Percentiles rank a stretch among this genome's conserved stretches.
These are phyloP conservation scores for Apogon talboti DNA, from an alignment of 2,797 vertebrate species.

Conservation along the genomic window DNA sequence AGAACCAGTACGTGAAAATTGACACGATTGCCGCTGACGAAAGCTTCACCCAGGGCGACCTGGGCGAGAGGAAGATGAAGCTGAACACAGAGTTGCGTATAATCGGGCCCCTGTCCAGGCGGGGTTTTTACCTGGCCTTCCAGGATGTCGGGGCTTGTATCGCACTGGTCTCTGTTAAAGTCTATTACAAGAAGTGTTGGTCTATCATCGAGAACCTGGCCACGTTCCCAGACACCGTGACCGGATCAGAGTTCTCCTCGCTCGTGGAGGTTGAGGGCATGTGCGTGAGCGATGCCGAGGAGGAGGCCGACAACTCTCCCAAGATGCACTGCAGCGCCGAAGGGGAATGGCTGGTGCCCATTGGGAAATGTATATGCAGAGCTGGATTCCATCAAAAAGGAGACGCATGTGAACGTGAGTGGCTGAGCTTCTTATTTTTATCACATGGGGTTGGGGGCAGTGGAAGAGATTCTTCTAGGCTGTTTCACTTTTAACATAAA, in stretches of 20 bases:
- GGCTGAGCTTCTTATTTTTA: slow-evolving; percentile 10
- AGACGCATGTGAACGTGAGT: slow-evolving; percentile 98
- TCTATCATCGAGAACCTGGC: slow-evolving; percentile 99
- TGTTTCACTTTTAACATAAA: slow-evolving; percentile 4
- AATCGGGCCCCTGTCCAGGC: slow-evolving; percentile 94
- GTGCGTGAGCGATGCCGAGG: slow-evolving; percentile 95
- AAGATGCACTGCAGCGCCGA: slow-evolving; percentile 99
- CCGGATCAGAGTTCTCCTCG: slow-evolving; percentile 98
- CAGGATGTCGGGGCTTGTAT: slow-evolving; percentile 99
- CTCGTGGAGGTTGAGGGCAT: slow-evolving; percentile 97
- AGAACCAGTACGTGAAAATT: slow-evolving; percentile 98
- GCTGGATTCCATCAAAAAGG: slow-evolving; percentile 99
- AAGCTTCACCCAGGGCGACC: slow-evolving; percentile 99
- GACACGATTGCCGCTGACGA: slow-evolving; percentile 99
- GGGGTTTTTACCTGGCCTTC: slow-evolving; percentile 99
- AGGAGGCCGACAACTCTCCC: slow-evolving; percentile 97
- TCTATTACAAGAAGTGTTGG: slow-evolving; percentile 99
- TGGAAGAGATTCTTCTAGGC: not conserved
- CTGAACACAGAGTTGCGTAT: slow-evolving; percentile 98
- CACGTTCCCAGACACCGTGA: slow-evolving; percentile 98
- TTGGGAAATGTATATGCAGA: slow-evolving; percentile 99
- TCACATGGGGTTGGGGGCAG: not conserved
- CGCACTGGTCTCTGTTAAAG: slow-evolving; percentile 98
- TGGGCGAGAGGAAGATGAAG: slow-evolving; percentile 99
- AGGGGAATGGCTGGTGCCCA: slow-evolving; percentile 98